These are phyloP conservation scores for Galeruca laticollis DNA, from an alignment of 2,888 invertebrate species.

Conservation along the genomic window DNA sequence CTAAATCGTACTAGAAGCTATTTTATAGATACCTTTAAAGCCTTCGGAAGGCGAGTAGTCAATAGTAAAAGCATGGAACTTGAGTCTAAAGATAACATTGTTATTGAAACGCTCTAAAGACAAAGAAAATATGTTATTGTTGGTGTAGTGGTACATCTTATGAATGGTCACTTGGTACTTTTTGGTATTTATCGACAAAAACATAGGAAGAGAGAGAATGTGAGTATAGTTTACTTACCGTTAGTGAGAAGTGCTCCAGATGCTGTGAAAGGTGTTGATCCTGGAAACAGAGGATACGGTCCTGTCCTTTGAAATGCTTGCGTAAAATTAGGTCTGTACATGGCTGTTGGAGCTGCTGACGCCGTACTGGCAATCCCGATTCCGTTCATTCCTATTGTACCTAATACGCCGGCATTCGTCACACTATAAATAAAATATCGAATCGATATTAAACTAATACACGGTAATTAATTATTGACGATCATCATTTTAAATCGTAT, in stretches of 20 bases:
- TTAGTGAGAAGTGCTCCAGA: slow-evolving; percentile 62
- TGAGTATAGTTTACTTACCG: slow-evolving; percentile 60
- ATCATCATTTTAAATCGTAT: too few species aligned
- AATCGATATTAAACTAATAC: not conserved
- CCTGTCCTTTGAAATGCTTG: slow-evolving; percentile 77
- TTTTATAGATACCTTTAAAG: too few species aligned
- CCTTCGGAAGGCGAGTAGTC: too few species aligned
- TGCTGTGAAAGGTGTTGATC: slow-evolving; percentile 61
- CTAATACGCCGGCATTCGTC: slow-evolving; percentile 58
- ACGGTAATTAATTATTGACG: not conserved
- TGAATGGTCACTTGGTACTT: too few species aligned
- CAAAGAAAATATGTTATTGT: too few species aligned
- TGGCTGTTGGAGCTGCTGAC: slow-evolving; percentile 70
- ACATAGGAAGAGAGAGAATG: too few species aligned
- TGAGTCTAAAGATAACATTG: too few species aligned
- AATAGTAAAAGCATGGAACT: too few species aligned
- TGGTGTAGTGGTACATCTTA: too few species aligned
- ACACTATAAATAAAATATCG: slow-evolving; percentile 53
- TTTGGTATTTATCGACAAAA: too few species aligned
- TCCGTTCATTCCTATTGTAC: slow-evolving; percentile 62
- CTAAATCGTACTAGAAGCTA: too few species aligned
- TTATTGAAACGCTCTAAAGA: too few species aligned
- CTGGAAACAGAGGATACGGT: slow-evolving; percentile 68
- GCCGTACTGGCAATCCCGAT: slow-evolving; percentile 66
- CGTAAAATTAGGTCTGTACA: slow-evolving; percentile 80